phyloP scores from a whole-genome alignment of 1,140 invertebrate species.

The Anthonomus grandis region DNA sequence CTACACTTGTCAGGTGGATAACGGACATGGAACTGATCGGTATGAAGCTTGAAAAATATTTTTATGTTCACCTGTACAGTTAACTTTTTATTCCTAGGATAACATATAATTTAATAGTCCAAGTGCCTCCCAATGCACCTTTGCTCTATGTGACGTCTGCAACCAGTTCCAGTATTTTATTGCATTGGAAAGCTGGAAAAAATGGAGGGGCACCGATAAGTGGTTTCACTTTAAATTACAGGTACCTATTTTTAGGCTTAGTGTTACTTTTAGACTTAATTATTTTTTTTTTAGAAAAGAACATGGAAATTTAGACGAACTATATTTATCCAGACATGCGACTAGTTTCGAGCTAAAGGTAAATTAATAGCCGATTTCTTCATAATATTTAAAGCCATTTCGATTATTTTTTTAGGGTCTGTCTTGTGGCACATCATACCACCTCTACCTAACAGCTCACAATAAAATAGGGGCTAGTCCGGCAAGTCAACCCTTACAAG shows the following conservation, averaged over 20 bases:
- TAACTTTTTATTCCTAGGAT: slow-evolving; percentile 34
- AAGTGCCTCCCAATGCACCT: slow-evolving; percentile 66
- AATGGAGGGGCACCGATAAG: slow-evolving; percentile 66
- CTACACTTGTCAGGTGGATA: slow-evolving; percentile 73
- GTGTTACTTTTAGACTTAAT: too few relatives aligned
- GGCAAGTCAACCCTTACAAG: slow-evolving; percentile 64
- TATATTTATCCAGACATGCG: slow-evolving; percentile 60
- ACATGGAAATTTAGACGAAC: slow-evolving; percentile 63
- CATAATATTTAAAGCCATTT: background rate
- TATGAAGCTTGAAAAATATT: slow-evolving; percentile 1
- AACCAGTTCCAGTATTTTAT: slow-evolving; percentile 65
- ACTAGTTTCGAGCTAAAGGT: slow-evolving; percentile 67
- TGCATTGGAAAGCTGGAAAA: slow-evolving; percentile 70
- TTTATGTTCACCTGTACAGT: slow-evolving; percentile 32
- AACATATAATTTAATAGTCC: slow-evolving; percentile 55
- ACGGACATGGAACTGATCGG: slow-evolving; percentile 66
- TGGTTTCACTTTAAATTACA: slow-evolving; percentile 65
- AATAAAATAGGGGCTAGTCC: slow-evolving; percentile 72
- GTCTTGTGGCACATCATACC: slow-evolving; percentile 71
- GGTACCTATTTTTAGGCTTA: slow-evolving; percentile 2
- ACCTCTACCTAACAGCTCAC: slow-evolving; percentile 66
- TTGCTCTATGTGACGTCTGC: slow-evolving; percentile 69
- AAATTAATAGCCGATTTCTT: slow-evolving; percentile 8
- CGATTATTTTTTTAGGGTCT: slow-evolving; percentile 52
- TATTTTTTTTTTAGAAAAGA: slow-evolving; percentile 48